Conservation (phyloP, 2,888 invertebrate species). For the Volucella inanis region DNA sequence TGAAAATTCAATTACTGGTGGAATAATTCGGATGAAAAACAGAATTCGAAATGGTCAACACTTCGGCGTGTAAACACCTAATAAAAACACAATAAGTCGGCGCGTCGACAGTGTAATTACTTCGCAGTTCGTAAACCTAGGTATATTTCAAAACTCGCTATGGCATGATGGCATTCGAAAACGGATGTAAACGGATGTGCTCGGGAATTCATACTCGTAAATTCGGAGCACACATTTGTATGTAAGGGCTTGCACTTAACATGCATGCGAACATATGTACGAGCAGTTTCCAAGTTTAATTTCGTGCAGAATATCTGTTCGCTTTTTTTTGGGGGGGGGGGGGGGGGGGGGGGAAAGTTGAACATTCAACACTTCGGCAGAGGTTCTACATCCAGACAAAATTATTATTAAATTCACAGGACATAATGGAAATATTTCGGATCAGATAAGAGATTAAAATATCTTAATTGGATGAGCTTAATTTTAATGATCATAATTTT, state of each 20-base stretch:
- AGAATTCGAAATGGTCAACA: constrained; percentile 70
- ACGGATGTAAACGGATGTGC: constrained; percentile 1
- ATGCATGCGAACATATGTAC: constrained; percentile 54
- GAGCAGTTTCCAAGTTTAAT: constrained; percentile 49
- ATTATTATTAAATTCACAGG: constrained; percentile 61
- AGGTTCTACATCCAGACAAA: constrained; percentile 45
- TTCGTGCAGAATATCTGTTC: constrained; percentile 47
- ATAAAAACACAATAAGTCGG: constrained; percentile 73
- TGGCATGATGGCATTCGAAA: constrained; percentile 24
- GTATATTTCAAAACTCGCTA: constrained; percentile 56
- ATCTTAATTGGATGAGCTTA: constrained; percentile 69
- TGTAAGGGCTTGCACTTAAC: constrained; percentile 10
- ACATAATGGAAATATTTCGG: constrained; percentile 64
- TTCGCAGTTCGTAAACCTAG: constrained; percentile 70
- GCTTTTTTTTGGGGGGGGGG: constrained; percentile 19
- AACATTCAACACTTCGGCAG: constrained; percentile 30
- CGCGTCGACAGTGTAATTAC: constrained; percentile 71
- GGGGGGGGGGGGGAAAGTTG: background rate
- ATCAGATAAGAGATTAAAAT: constrained; percentile 72
- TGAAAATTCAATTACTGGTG: constrained; percentile 70
- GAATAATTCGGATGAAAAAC: constrained; percentile 68
- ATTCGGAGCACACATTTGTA: background rate
- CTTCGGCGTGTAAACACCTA: constrained; percentile 69
- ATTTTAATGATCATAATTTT: constrained; percentile 62
- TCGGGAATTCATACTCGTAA: background rate